Percentiles rank a stretch among this genome's conserved stretches.
These are phyloP conservation scores for Pseudochirops cupreus DNA, from an alignment of 2,797 vertebrate species.

Conservation along the genomic window DNA sequence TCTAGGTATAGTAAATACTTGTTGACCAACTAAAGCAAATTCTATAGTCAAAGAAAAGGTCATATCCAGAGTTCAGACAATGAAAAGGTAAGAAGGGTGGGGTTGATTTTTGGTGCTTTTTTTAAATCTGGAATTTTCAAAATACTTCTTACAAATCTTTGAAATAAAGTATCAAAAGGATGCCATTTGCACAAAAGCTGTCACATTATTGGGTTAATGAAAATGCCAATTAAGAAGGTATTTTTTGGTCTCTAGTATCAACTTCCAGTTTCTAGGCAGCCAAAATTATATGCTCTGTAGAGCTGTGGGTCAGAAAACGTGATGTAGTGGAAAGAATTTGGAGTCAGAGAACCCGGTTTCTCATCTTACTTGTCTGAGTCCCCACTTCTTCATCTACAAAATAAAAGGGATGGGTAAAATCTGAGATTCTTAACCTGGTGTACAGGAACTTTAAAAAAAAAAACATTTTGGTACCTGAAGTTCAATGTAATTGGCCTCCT, in stretches of 20 bases:
- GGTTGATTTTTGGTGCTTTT: background rate
- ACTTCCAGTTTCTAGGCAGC: constrained; percentile 17
- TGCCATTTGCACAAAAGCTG: constrained; percentile 9
- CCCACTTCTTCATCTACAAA: background rate
- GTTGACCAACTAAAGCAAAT: background rate
- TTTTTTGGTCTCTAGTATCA: constrained; percentile 13
- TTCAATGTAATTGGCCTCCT: background rate
- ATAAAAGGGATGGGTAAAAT: background rate
- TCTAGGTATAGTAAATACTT: background rate
- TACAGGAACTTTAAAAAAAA: background rate
- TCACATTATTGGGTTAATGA: constrained; percentile 51
- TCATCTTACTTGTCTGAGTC: background rate
- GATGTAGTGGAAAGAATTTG: background rate
- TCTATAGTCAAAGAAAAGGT: background rate
- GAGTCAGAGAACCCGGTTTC: background rate
- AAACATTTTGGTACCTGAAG: background rate
- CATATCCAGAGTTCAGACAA: background rate
- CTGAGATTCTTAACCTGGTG: background rate
- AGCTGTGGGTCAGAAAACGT: constrained; percentile 1
- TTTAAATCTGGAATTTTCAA: background rate
- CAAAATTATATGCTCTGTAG: constrained; percentile 12
- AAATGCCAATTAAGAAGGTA: constrained; percentile 1
- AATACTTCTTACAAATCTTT: background rate
- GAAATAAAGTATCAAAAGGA: background rate
- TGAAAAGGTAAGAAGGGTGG: background rate